Evolutionary conservation across 1,140 invertebrate genomes (phyloP).

Genomic region (Sweltsa coloradensis): DNA sequence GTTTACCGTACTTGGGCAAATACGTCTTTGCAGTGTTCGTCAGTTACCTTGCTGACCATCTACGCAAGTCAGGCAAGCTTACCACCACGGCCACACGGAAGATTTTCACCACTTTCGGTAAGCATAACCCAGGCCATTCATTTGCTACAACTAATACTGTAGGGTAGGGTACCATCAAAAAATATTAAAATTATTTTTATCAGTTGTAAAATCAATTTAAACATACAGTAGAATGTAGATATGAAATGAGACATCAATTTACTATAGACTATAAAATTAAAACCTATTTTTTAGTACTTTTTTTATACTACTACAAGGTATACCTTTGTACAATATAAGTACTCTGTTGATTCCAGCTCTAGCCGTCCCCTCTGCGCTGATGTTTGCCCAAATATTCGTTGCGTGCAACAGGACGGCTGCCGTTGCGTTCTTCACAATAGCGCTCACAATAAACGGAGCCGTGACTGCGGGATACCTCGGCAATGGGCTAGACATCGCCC

Average conservation of each 20-base stretch:
- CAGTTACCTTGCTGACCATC: constrained; percentile 53
- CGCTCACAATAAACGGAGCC: constrained; percentile 68
- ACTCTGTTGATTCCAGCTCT: constrained; percentile 5
- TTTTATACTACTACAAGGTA: too few relatives aligned
- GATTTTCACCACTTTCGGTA: constrained; percentile 50
- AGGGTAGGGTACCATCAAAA: too few relatives aligned
- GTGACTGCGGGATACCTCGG: constrained; percentile 79
- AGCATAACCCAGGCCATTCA: too few relatives aligned
- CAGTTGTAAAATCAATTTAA: too few relatives aligned
- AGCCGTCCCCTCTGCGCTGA: constrained; percentile 23
- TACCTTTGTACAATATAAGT: too few relatives aligned
- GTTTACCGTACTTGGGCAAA: constrained; percentile 77
- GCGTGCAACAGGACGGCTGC: constrained; percentile 53
- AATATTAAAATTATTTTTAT: too few relatives aligned
- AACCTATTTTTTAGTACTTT: too few relatives aligned
- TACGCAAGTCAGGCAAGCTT: constrained; percentile 45
- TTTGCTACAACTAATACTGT: too few relatives aligned
- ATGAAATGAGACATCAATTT: too few relatives aligned
- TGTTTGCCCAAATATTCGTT: constrained; percentile 55
- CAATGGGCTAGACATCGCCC: constrained; percentile 81
- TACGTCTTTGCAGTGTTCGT: constrained; percentile 61
- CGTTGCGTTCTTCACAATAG: constrained; percentile 59
- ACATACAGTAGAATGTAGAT: too few relatives aligned
- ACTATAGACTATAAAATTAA: too few relatives aligned
- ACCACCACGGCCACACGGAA: constrained; percentile 58